A percentile compares a stretch with the other conserved stretches of the same genome.
Evolutionary conservation across 2,797 vertebrate genomes (phyloP).

Genomic region (Pogoniulus pusillus): DNA sequence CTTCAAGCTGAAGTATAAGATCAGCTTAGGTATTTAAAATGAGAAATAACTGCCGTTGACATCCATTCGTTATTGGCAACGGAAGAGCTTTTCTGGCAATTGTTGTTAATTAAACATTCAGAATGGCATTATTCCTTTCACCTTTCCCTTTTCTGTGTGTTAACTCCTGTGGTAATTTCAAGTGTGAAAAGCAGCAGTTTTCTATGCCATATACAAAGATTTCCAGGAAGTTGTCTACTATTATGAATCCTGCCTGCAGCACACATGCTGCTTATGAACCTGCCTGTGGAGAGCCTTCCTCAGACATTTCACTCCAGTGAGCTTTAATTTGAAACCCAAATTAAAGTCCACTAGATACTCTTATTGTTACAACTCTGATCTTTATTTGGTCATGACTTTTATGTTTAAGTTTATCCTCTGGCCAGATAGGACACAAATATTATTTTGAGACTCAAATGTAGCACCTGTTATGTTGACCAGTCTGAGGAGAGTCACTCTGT

Average conservation of each 20-base stretch:
- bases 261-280: constrained; percentile 6
- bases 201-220: not conserved
- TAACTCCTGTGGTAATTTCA: constrained; percentile 3
- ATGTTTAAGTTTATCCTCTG: not conserved
- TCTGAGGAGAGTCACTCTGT: not conserved
- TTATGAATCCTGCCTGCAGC: not conserved
- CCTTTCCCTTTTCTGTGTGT: not conserved
- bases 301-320: constrained; percentile 18
- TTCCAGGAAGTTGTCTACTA: constrained; percentile 5
- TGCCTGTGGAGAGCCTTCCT: not conserved
- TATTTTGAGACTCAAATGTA: not conserved
- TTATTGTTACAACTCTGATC: not conserved
- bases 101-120: constrained; percentile 34
- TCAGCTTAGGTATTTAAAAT: constrained; percentile 64
- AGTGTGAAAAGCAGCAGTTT: not conserved
- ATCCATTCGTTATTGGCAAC: constrained; percentile 12
- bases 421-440: not conserved
- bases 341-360: constrained; percentile 14
- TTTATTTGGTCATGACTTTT: not conserved
- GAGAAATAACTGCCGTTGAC: constrained; percentile 51
- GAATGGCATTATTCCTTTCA: not conserved
- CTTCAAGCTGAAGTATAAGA: constrained; percentile 65
- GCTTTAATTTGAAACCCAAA: constrained; percentile 36
- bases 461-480: fast-evolving
- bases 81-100: constrained; percentile 41